A percentile compares a stretch with the other conserved stretches of the same genome.
These are phyloP conservation scores for Salarias fasciatus DNA, from an alignment of 2,797 vertebrate species.

Conservation along the genomic window DNA sequence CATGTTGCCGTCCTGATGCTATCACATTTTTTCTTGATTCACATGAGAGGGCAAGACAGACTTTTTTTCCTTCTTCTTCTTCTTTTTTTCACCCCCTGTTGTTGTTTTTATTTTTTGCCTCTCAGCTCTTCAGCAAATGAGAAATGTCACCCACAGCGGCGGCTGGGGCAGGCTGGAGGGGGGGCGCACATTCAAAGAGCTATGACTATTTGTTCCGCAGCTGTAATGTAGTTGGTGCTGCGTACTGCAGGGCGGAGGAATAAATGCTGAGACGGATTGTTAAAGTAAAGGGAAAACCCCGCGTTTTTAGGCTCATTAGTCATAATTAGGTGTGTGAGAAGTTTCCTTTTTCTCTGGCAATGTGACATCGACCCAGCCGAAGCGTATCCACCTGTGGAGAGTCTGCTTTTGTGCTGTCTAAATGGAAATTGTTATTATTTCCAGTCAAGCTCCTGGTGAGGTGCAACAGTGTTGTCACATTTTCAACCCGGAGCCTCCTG, in stretches of 20 bases:
- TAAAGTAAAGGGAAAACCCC: conserved; percentile 1
- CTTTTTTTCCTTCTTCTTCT: too few species aligned
- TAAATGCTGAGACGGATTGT: not conserved
- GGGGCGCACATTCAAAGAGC: conserved; percentile 50
- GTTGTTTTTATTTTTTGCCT: conserved; percentile 27
- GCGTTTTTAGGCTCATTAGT: too few species aligned
- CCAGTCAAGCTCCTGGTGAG: conserved; percentile 31
- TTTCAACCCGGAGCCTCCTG: conserved; percentile 21
- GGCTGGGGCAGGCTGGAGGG: conserved; percentile 53
- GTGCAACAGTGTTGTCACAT: conserved; percentile 44
- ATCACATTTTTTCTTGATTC: conserved; percentile 68
- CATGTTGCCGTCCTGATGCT: conserved; percentile 51
- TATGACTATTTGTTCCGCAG: conserved; percentile 53
- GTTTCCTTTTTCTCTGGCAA: conserved; percentile 49
- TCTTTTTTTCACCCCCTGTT: not conserved
- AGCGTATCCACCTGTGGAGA: conserved; percentile 10
- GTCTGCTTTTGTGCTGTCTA: conserved; percentile 17
- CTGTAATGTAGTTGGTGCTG: conserved; percentile 46
- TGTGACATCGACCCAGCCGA: conserved; percentile 42
- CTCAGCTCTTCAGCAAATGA: conserved; percentile 58
- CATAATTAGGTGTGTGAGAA: not conserved
- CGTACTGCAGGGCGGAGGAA: conserved; percentile 9
- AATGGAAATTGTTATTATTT: conserved; percentile 37
- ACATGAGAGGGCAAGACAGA: conserved; percentile 61
- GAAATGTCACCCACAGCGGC: conserved; percentile 70